Base-by-base conservation (phyloP, 92 coral and sea anemone genomes). In the Micromussa lordhowensis region DNA sequence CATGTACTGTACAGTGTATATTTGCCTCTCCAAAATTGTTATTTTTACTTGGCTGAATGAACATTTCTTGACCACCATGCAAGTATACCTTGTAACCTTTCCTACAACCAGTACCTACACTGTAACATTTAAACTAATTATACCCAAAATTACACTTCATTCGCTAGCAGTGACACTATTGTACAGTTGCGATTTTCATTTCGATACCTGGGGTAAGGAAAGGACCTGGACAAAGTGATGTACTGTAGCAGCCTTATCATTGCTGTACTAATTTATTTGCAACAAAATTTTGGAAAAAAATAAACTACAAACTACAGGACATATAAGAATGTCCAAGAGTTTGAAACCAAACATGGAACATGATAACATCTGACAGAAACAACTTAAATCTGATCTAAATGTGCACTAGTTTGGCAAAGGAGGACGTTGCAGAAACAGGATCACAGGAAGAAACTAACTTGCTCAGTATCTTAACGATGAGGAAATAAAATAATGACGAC, bases 141-240 rank as follows among this genome's bases (percentile, higher is more conserved):
- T 17, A 54, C 59, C 68, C 28, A 34, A 19, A 71, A 24, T 71
- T 32, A 0, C 4, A 11, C 9, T 11, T 69, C 21, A 69, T 17
- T 11, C 12, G 24, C 76, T 71, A 14, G 11, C 49, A 32, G 34
- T 31, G 24, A 15, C 34, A 71, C 4, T 44, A 13, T 71, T 17
- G 19, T 16, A 15, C 75, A 5, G 4, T 14, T 16, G 19, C 0
- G 18, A 69, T 14, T 28, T 69, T 30, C 32, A 13, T 31, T 78
- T 29, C 18, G 1, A 13, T 19, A 73, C 14, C 6, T 19, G 29
- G 40, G 31, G 75, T 38, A 48, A 68, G 85, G 76, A 53, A 66
- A 82, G 85, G 85, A 82, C 85, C 85, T 66, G 63, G 63, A 82
- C 85, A 66, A 36, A 64, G 72, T 16, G 55, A 5, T 38, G 19